Conservation (phyloP, 2,113 vertebrate genomes). For the Anas platyrhynchos region DNA sequence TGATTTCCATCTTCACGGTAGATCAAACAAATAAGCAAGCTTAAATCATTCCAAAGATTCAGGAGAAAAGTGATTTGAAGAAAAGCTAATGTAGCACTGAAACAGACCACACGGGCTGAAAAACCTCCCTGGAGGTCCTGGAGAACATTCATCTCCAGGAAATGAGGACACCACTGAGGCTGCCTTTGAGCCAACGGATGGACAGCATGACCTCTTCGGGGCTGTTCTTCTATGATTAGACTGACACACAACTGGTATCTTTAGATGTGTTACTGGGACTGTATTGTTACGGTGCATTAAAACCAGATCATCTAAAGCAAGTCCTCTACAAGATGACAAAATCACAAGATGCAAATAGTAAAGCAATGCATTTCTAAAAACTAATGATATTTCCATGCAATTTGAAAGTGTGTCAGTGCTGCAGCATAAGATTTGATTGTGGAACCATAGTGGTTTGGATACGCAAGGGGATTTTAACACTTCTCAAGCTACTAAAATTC, state of each 20-base stretch:
- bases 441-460: background rate
- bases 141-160: background rate
- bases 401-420: accelerated
- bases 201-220: background rate
- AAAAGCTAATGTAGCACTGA: background rate
- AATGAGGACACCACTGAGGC: background rate
- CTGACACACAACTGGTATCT: background rate
- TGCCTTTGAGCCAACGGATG: background rate
- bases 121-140: background rate
- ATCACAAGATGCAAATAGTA: background rate
- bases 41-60: background rate
- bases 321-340: background rate
- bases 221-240: background rate
- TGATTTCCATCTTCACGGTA: background rate
- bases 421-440: background rate
- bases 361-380: background rate
- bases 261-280: background rate
- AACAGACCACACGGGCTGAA: background rate
- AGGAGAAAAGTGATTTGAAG: background rate
- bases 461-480: background rate
- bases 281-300: background rate
- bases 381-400: accelerated
- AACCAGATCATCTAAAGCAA: background rate
- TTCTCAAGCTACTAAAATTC: background rate
- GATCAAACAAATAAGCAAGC: background rate